Evolutionary conservation across 2,888 invertebrate species (phyloP).

Genomic region (Nomada fabriciana): DNA sequence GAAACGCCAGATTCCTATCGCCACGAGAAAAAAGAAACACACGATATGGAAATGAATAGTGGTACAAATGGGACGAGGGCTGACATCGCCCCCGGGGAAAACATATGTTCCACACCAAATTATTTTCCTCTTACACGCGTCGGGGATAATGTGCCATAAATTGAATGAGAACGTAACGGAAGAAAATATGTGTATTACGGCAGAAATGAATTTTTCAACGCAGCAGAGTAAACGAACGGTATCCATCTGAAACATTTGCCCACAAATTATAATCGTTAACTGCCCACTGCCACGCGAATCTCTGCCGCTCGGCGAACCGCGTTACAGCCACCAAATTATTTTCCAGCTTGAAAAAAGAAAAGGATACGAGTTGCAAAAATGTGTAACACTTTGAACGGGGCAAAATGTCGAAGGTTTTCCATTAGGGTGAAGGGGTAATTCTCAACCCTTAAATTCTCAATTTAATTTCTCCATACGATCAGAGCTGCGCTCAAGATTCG

Average conservation of each 20-base stretch:
- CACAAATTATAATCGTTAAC: neutral
- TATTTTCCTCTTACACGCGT: neutral
- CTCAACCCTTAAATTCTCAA: neutral
- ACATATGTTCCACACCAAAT: neutral
- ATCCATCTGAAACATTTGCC: neutral
- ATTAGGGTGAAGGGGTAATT: neutral
- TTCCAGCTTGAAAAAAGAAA: neutral
- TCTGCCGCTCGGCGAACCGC: neutral
- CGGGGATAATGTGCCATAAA: neutral
- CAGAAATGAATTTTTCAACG: neutral
- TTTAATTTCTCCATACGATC: slow-evolving; percentile 13
- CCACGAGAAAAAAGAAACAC: neutral
- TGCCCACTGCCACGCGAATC: neutral
- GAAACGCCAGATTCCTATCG: neutral
- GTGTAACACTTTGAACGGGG: neutral
- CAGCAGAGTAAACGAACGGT: no score
- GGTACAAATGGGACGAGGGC: neutral
- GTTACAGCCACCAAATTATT: neutral
- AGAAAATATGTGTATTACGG: neutral
- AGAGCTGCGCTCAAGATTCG: slow-evolving; percentile 30
- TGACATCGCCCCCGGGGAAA: neutral
- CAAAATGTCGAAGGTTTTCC: neutral
- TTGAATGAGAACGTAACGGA: neutral
- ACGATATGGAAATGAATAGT: neutral
- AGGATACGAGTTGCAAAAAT: neutral